Evolutionary conservation across 2,797 vertebrate genomes (phyloP), one percentile per base, ranked within the genome.

Genomic region (Delichon dasypus): DNA sequence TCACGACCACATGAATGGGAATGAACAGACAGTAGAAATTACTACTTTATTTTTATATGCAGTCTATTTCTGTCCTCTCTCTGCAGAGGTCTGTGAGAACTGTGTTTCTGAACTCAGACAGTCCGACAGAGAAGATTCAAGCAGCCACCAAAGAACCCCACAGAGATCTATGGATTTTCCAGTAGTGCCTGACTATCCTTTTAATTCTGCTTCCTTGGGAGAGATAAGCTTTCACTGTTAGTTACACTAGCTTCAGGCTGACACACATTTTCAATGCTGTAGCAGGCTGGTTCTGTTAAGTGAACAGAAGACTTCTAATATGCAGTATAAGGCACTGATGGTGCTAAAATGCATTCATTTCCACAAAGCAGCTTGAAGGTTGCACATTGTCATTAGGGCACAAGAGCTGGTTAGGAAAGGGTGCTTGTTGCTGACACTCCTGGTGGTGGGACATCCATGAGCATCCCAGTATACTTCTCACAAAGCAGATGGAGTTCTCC

Each of bases 1-100:
- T 87, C 53, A 38, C 0, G 0, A 79, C 50, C 38, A 47, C 53
- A 54, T 0, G 0, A 66, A 55, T 10, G 7, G 23, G 23, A 72
- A 87, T 38, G 26, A 54, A 53, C 5, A 29, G 84, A 64, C 32
- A 80, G 72, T 53, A 34, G 30, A 85, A 77, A 61, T 48, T 0
- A 21, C 29, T 26, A 4, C 7, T 44, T 67, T 26, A 74, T 78
- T 74, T 36, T 19, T 6, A 79, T 91, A 78, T 36, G 27, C 11
- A 19, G 16, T 65, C 22, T 14, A 23, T 75, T 78, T 83, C 68
- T 68, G 5, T 44, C n/a, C 55, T 51, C 14, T 65, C 38, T 71
- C 32, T 72, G 38, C 48, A 65, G 62, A 67, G 4, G 11, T 71
- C 34, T 71, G 1, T 44, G 48, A 85, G n/a, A 64, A 29, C 42